These are phyloP conservation scores for Tragelaphus imberbis DNA, from an alignment of 2,113 vertebrate genomes.

Conservation along the genomic window DNA sequence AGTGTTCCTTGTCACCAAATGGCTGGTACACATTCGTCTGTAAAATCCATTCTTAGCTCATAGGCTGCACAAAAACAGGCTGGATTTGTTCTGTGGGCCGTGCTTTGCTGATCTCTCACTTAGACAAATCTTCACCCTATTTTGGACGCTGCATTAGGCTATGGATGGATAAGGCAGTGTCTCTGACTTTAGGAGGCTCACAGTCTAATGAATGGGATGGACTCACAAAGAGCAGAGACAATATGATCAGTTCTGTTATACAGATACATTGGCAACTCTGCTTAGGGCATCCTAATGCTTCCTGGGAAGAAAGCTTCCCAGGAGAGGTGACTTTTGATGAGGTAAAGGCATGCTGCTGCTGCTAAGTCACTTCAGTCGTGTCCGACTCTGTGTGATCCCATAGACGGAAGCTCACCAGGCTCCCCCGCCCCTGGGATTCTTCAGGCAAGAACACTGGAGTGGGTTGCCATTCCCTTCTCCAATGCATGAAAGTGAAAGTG, in stretches of 20 bases:
- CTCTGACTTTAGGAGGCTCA: not conserved
- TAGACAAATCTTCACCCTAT: accelerated
- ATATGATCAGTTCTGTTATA: not conserved
- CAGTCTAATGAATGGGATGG: not conserved
- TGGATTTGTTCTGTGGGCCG: not conserved
- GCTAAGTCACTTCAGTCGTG: no score
- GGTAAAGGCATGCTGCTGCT: not conserved
- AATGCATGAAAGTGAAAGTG: no score
- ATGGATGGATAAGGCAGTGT: no score
- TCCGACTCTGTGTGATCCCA: no score
- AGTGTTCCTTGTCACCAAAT: not conserved
- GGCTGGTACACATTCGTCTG: accelerated
- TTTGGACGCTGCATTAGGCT: not conserved
- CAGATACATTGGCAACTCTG: no score
- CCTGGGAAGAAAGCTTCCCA: not conserved
- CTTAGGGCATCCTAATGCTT: not conserved
- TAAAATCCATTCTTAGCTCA: not conserved
- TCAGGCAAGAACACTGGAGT: no score
- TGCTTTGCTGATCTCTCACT: not conserved
- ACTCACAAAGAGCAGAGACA: not conserved
- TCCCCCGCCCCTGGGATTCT: no score
- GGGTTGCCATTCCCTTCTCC: no score
- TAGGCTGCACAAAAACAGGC: accelerated
- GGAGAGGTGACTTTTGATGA: not conserved
- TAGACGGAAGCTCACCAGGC: no score